Base-by-base conservation (phyloP, 2,113 vertebrate genomes). In the Recurvirostra avosetta region DNA sequence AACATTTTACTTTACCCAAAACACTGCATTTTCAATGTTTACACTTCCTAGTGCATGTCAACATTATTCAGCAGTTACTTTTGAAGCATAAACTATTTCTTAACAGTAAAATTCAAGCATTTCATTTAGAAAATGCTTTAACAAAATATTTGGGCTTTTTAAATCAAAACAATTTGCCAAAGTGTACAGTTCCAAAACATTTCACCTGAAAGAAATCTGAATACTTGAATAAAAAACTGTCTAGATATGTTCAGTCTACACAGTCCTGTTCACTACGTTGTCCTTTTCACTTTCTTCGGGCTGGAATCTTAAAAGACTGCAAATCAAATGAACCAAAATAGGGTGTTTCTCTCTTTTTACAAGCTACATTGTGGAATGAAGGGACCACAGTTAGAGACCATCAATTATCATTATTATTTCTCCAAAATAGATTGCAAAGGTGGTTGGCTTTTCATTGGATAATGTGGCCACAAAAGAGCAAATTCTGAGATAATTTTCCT, bases 241-340 rank as follows among this genome's bases (percentile, higher is more conserved):
- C 27, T 43, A 45, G 21, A 15, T 50, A 22, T 41, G 12, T 29
- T 68, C 43, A 52, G 3, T 59, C 56, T 82, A 38, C 8, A 15
- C 7, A 25, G 16, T 41, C 26, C 13, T 4, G 0, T 53, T 65
- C 55, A 26, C 45, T 52, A 32, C 1, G 1, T 6, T 45, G 17
- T 66, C 34, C 5, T 80, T 83, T 68, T 59, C 4, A 26, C 67
- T 83, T 92, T 65, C 34, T 73, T 91, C 59, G 80, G 10, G 9
- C 79, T 4, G 36, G 43, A 88, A 65, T 61, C 40, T 43, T 58
- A 68, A 88, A 88, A 52, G 47, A 70, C 32, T 65, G 26, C 27
- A 83, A 86, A 83, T 19, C 21, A 88, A 80, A 61, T 52, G 8
- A 86, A 58, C 5, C 19, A 67, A 40, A 78, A 82, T 9, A 68